Evolutionary conservation across 2,888 invertebrate genomes (phyloP).

Genomic region (Bedellia somnulentella): DNA sequence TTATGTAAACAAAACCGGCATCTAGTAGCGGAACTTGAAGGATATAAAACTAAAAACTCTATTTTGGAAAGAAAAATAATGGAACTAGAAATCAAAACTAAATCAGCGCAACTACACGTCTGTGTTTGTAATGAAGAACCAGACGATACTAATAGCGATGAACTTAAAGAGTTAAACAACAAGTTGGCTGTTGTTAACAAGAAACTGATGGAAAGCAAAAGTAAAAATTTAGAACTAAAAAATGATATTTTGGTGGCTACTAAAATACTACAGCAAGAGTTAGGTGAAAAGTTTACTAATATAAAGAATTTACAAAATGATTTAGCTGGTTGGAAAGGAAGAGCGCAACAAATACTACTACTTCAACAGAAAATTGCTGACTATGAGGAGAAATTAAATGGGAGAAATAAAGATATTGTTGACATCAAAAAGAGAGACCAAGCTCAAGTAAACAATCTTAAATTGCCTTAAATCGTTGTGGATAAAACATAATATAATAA

Average conservation of each 20-base stretch:
- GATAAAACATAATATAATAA: too few relatives aligned
- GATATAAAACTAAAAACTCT: conserved; percentile 60
- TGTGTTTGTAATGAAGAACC: conserved; percentile 51
- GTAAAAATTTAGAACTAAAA: conserved; percentile 68
- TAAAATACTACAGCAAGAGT: conserved; percentile 73
- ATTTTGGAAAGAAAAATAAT: conserved; percentile 52
- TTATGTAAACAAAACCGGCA: conserved; percentile 68
- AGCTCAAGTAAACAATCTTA: conserved; percentile 19
- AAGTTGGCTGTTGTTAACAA: conserved; percentile 61
- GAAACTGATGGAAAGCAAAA: conserved; percentile 71
- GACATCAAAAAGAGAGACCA: conserved; percentile 33
- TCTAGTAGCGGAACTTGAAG: conserved; percentile 63
- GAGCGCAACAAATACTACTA: conserved; percentile 73
- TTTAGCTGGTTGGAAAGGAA: conserved; percentile 71
- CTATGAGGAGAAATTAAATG: conserved; percentile 63
- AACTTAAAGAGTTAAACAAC: conserved; percentile 62
- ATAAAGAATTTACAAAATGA: conserved; percentile 62
- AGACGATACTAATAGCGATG: conserved; percentile 31
- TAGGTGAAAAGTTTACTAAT: conserved; percentile 71
- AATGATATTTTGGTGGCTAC: conserved; percentile 73
- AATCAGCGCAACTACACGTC: conserved; percentile 20
- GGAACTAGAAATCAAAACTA: conserved; percentile 41
- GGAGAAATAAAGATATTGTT: conserved; percentile 24
- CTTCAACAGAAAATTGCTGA: conserved; percentile 70
- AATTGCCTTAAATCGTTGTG: too few relatives aligned